These are phyloP conservation scores for Drosophila bocqueti DNA, from an alignment of 1,140 invertebrate genomes.

Conservation along the genomic window DNA sequence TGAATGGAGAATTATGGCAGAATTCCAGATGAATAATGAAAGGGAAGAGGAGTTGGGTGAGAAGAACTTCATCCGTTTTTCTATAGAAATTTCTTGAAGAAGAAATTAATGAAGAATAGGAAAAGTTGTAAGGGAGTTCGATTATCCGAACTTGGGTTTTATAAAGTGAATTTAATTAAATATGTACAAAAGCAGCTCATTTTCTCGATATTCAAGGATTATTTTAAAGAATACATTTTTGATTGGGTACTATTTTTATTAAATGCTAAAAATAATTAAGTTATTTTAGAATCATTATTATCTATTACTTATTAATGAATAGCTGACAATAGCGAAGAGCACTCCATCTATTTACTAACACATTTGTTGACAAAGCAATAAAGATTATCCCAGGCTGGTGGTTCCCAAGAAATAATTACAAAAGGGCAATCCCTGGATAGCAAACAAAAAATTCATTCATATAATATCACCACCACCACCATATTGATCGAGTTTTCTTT, in stretches of 20 bases:
- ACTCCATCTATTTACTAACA: not conserved
- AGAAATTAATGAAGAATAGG: not conserved
- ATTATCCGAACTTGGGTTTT: not conserved
- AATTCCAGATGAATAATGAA: slow-evolving; percentile 12
- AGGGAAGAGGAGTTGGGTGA: not conserved
- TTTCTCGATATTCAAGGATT: too few relatives aligned
- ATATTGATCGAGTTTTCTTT: slow-evolving; percentile 35
- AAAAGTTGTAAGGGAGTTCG: not conserved
- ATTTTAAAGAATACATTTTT: too few relatives aligned
- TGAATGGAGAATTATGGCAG: slow-evolving; percentile 10
- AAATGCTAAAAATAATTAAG: too few relatives aligned
- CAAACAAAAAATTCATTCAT: not conserved
- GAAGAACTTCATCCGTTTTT: not conserved
- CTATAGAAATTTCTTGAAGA: not conserved
- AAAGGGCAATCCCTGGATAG: slow-evolving; percentile 2
- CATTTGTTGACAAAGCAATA: slow-evolving; percentile 17
- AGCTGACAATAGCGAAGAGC: too few relatives aligned
- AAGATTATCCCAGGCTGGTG: slow-evolving; percentile 4
- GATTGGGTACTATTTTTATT: too few relatives aligned
- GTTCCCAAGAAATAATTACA: slow-evolving; percentile 21
- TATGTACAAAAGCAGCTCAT: too few relatives aligned
- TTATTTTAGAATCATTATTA: not conserved
- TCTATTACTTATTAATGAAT: not conserved
- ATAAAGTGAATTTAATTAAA: not conserved
- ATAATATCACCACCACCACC: not conserved